A percentile compares a stretch with the other conserved stretches of the same genome.
Conservation (phyloP, 2,113 vertebrate species). For the Pseudolaguvia tuberculata region DNA sequence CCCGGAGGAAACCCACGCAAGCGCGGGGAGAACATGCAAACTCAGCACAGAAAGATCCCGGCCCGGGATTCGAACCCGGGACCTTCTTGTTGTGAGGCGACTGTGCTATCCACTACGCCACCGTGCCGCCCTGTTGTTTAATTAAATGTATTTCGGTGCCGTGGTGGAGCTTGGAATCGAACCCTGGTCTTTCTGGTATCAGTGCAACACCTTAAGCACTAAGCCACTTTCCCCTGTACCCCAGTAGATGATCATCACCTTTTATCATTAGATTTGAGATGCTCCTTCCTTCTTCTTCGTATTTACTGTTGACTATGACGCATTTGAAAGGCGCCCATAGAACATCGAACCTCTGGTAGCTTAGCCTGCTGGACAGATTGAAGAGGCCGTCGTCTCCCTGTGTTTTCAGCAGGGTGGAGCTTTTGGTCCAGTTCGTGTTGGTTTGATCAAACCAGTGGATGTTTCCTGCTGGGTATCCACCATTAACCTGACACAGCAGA, state of each 20-base stretch:
- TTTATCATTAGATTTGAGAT: not conserved
- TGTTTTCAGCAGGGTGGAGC: rapidly evolving
- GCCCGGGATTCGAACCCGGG: too few relatives aligned
- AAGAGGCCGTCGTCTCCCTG: conserved; percentile 28
- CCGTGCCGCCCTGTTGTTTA: too few relatives aligned
- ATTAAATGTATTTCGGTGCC: too few relatives aligned
- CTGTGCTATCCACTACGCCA: too few relatives aligned
- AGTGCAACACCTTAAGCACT: too few relatives aligned
- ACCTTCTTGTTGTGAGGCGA: too few relatives aligned
- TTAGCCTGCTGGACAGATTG: conserved; percentile 52
- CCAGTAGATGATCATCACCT: not conserved
- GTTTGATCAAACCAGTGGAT: conserved; percentile 57
- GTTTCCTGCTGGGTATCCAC: conserved; percentile 58
- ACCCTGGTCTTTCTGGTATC: too few relatives aligned
- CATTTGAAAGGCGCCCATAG: conserved; percentile 37
- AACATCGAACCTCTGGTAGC: rapidly evolving
- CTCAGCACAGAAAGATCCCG: too few relatives aligned
- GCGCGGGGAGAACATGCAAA: too few relatives aligned
- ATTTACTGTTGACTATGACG: conserved; percentile 43
- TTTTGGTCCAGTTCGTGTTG: not conserved
- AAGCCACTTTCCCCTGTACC: too few relatives aligned
- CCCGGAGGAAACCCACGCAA: too few relatives aligned
- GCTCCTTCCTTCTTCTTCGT: not conserved
- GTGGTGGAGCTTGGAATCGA: too few relatives aligned
- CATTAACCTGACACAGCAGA: conserved; percentile 49